Evolutionary conservation across 2,888 invertebrate species (phyloP).

Genomic region (Acleris laterana): DNA sequence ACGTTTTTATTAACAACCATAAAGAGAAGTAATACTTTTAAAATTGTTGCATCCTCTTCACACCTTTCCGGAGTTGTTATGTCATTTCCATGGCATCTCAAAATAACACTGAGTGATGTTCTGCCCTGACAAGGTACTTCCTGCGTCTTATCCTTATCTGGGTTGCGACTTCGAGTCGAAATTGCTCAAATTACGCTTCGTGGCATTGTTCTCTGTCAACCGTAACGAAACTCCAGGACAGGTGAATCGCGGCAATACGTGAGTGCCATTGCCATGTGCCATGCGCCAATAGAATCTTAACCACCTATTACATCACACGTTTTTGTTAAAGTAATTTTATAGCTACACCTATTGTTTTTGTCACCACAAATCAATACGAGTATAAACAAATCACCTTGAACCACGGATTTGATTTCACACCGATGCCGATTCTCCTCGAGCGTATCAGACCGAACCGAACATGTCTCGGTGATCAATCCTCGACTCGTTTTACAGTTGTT

Average conservation of each 20-base stretch:
- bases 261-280: slow-evolving; percentile 52
- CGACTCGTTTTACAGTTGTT: slow-evolving; percentile 64
- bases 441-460: slow-evolving; percentile 75
- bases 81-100: slow-evolving; percentile 22
- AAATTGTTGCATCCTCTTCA: slow-evolving; percentile 24
- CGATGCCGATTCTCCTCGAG: slow-evolving; percentile 68
- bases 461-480: slow-evolving; percentile 73
- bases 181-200: slow-evolving; percentile 73
- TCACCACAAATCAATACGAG: slow-evolving; percentile 55
- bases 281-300: slow-evolving; percentile 41
- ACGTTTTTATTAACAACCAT: background rate
- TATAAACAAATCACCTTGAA: slow-evolving; percentile 67
- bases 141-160: slow-evolving; percentile 69
- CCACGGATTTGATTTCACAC: slow-evolving; percentile 72
- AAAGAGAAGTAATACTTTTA: slow-evolving; percentile 4
- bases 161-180: slow-evolving; percentile 68
- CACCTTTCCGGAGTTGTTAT: slow-evolving; percentile 27
- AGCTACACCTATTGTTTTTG: slow-evolving; percentile 53
- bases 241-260: slow-evolving; percentile 68
- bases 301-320: slow-evolving; percentile 26
- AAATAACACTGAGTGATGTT: slow-evolving; percentile 34
- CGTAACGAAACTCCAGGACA: slow-evolving; percentile 68
- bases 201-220: slow-evolving; percentile 75
- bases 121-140: slow-evolving; percentile 56
- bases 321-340: slow-evolving; percentile 42